Conservation (phyloP, 92 coral and sea anemone species). For the Porites evermanni region DNA sequence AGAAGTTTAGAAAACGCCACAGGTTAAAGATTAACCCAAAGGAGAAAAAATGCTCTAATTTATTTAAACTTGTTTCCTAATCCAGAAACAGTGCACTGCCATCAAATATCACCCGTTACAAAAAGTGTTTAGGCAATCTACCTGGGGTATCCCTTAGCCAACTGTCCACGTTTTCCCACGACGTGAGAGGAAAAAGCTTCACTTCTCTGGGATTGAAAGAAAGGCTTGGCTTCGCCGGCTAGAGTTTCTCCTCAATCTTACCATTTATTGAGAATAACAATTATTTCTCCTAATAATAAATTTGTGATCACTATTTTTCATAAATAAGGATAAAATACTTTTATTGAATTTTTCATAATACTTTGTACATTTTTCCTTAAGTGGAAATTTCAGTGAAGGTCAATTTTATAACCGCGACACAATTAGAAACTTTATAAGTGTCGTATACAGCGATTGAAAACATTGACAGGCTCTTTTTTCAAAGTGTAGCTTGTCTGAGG, state of each 20-base stretch:
- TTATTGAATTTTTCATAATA: conserved; percentile 1
- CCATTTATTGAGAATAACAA: not conserved
- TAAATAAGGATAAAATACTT: conserved; percentile 30
- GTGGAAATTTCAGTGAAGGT: not conserved
- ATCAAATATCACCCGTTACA: too few species aligned
- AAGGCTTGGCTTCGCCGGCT: not conserved
- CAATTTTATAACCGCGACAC: not conserved
- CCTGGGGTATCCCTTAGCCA: not conserved
- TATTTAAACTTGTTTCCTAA: too few species aligned
- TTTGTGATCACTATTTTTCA: not conserved
- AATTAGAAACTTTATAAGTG: too few species aligned
- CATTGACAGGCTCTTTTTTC: not conserved
- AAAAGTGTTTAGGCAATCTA: not conserved
- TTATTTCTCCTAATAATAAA: conserved; percentile 2
- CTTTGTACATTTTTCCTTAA: not conserved
- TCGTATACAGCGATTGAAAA: not conserved
- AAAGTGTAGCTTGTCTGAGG: not conserved
- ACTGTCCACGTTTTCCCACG: not conserved
- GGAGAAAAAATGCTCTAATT: not conserved
- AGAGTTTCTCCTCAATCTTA: not conserved
- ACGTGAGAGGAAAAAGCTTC: not conserved
- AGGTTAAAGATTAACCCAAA: not conserved
- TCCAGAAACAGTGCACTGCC: not conserved
- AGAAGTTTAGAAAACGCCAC: not conserved
- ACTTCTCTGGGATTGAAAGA: not conserved